Conservation (phyloP, 2,888 invertebrate genomes). For the Axea sp. region DNA sequence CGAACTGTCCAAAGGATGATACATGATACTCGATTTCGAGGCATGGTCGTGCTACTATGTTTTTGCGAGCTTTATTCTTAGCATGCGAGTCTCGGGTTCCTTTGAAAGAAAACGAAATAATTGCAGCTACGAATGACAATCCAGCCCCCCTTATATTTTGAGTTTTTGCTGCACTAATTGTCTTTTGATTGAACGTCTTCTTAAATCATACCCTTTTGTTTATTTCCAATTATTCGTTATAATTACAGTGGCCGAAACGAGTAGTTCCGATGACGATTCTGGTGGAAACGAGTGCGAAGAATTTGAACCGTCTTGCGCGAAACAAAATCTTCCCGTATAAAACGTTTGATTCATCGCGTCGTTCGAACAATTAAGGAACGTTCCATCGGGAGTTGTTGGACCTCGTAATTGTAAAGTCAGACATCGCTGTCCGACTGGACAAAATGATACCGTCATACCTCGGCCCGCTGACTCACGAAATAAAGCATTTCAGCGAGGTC, state of each 20-base stretch:
- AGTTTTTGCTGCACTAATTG: constrained; percentile 15
- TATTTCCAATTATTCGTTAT: neutral
- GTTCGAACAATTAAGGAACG: constrained; percentile 32
- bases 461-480: constrained; percentile 33
- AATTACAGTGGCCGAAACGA: neutral
- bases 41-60: constrained; percentile 68
- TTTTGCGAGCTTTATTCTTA: constrained; percentile 57
- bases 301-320: constrained; percentile 17
- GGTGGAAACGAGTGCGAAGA: constrained; percentile 20
- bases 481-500: constrained; percentile 27
- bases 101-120: constrained; percentile 37
- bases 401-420: constrained; percentile 45
- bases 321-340: constrained; percentile 28
- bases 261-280: constrained; percentile 4
- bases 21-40: constrained; percentile 69
- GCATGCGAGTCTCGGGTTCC: constrained; percentile 25
- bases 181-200: constrained; percentile 13
- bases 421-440: constrained; percentile 27
- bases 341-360: constrained; percentile 30
- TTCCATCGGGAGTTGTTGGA: constrained; percentile 17
- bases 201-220: neutral
- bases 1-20: constrained; percentile 74
- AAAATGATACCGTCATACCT: constrained; percentile 27
- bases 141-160: neutral
- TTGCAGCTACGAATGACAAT: constrained; percentile 13